These are phyloP conservation scores for Brachionus manjavacas DNA, from an alignment of 1,140 invertebrate species.

Conservation along the genomic window DNA sequence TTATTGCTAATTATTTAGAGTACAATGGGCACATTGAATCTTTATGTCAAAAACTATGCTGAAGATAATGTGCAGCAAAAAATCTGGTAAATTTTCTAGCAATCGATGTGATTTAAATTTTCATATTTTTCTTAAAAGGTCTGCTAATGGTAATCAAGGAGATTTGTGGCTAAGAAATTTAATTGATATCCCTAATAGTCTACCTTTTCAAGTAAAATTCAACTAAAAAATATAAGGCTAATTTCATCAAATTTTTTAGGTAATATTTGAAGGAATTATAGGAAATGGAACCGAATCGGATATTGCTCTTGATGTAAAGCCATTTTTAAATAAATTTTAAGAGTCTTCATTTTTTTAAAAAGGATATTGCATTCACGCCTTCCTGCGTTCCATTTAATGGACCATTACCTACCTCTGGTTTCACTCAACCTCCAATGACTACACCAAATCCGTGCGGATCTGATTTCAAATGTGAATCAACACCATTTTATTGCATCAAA, in stretches of 20 bases:
- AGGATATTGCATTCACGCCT: slow-evolving; percentile 8
- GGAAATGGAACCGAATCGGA: slow-evolving; percentile 14
- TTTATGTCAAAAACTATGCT: slow-evolving; percentile 16
- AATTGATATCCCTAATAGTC: background rate
- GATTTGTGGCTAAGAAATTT: slow-evolving; percentile 35
- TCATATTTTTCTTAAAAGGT: background rate
- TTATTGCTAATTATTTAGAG: background rate
- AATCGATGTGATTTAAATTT: background rate
- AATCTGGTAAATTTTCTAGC: background rate
- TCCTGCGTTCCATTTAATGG: background rate
- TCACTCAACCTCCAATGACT: background rate
- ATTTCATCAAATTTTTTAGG: background rate
- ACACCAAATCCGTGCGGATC: slow-evolving; percentile 3
- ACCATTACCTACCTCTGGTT: slow-evolving; percentile 11
- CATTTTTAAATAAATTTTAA: background rate
- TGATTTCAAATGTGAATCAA: slow-evolving; percentile 17
- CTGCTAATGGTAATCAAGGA: slow-evolving; percentile 17
- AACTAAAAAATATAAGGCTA: background rate
- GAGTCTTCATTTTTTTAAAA: background rate
- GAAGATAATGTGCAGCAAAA: slow-evolving; percentile 2
- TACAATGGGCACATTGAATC: slow-evolving; percentile 5
- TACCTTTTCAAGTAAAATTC: background rate
- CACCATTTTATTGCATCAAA: slow-evolving; percentile 47
- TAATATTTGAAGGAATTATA: slow-evolving; percentile 11
- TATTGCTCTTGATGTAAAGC: slow-evolving; percentile 9